A percentile compares a stretch with the other conserved stretches of the same genome.
phyloP scores from a whole-genome alignment of 2,797 vertebrate genomes.

The Argya squamiceps region DNA sequence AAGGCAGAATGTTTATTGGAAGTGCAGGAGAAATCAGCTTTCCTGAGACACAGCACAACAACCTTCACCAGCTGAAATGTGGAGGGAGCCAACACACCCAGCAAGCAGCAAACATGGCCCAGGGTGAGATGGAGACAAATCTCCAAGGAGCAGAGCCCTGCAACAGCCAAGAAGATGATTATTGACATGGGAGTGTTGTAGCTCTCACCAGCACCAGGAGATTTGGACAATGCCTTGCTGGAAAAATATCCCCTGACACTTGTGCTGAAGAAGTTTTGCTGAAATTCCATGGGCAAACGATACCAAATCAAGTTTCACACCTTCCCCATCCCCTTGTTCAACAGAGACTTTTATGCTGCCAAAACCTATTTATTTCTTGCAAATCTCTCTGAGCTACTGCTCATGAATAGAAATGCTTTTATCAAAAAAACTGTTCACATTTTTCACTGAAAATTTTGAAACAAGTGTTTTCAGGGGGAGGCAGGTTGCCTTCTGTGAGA shows the following conservation, averaged over 20 bases:
- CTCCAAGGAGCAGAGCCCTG: neutral
- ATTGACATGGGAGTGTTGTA: neutral
- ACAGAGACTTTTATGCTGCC: constrained; percentile 48
- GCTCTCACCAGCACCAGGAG: neutral
- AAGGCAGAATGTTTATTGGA: neutral
- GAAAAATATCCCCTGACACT: neutral
- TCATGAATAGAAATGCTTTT: constrained; percentile 61
- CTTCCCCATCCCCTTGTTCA: constrained; percentile 41
- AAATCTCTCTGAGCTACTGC: constrained; percentile 45
- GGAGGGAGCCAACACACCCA: neutral
- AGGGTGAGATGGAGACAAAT: neutral
- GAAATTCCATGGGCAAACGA: neutral
- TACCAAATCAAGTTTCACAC: constrained; percentile 26
- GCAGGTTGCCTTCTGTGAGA: constrained; percentile 44
- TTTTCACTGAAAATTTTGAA: constrained; percentile 45
- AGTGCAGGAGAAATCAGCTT: neutral
- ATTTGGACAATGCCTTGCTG: neutral
- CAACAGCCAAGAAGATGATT: neutral
- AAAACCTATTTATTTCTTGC: constrained; percentile 56
- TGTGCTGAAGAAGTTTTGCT: neutral
- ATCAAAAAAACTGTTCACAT: constrained; percentile 33
- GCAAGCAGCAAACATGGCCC: neutral
- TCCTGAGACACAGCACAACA: neutral
- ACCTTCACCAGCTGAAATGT: neutral
- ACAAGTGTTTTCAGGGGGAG: constrained; percentile 44